Base-by-base conservation (phyloP, 92 coral and sea anemone species). In the Montipora capitata region DNA sequence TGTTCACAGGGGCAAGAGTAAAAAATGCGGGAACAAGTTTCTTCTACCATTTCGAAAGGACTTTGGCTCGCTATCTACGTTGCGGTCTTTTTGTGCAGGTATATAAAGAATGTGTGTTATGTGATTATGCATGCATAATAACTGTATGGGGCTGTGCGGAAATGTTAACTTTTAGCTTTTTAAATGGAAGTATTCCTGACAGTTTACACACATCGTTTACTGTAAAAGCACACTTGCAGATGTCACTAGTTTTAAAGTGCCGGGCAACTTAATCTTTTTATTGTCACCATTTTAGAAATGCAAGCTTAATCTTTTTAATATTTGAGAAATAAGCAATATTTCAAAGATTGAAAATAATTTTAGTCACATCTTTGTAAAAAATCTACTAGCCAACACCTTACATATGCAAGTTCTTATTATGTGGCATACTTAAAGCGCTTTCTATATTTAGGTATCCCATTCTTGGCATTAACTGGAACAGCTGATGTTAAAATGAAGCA, bases 31-130 rank as follows among this genome's bases (percentile, higher is more conserved):
- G 51, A 48, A 64, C 4, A 74, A 56, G 35, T 15, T 56, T 4
- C 39, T 68, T 10, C 79, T 39, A 13, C 79, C 76, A 9, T 64
- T 84, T 44, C 71, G 57, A 51, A 72, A 84, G 82, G 81, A 84
- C 27, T 74, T 62, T 84, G 88, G 82, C 38, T 52, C 40, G 10
- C 81, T 84, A 8, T 74, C 88, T 27, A 64, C 56, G 9, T 10
- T 84, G 82, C 77, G 76, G 40, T 84, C 81, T 41, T 84, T 84
- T 40, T 84, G 81, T 68, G 63, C 74, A 17, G 68, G 88, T 59
- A 58, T 18, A 65, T n/a, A n/a, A 18, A 65, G 38, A 18, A 18
- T 65, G 41, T 65, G 38, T n/a, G 9, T 17, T 62, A 38, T 79
- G 18, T 6, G 20, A 61, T 13, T 79, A 1, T 27, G 35, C 48